phyloP scores from a whole-genome alignment of 2,113 vertebrate species.

The Galbula dea region DNA sequence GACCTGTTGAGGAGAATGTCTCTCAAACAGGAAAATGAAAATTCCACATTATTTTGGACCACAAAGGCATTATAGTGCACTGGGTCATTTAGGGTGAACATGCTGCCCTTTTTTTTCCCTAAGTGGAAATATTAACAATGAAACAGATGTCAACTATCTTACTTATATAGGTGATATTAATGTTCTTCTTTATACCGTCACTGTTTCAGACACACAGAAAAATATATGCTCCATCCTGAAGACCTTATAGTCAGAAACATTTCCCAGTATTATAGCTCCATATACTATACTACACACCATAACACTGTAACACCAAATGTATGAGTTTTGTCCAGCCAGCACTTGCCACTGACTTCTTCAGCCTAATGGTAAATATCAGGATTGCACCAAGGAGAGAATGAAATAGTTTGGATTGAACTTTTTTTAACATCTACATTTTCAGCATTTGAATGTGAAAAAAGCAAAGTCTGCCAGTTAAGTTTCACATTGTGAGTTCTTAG shows the following conservation, averaged over 20 bases:
- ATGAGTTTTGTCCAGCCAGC: background rate
- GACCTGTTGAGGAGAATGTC: background rate
- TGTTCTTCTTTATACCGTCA: background rate
- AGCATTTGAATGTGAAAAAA: background rate
- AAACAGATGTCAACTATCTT: background rate
- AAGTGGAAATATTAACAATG: background rate
- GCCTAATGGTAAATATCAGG: background rate
- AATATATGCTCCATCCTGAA: background rate
- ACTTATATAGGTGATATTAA: background rate
- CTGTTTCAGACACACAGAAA: background rate
- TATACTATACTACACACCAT: too few relatives aligned
- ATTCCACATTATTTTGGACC: background rate
- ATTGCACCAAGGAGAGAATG: background rate
- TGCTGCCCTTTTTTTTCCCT: background rate
- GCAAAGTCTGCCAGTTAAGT: background rate
- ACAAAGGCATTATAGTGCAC: background rate
- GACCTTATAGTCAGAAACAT: background rate
- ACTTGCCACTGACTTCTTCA: background rate
- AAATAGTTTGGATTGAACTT: background rate
- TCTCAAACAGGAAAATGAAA: conserved; percentile 19
- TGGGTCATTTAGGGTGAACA: conserved; percentile 15
- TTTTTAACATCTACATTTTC: background rate
- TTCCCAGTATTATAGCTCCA: background rate
- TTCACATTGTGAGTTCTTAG: background rate
- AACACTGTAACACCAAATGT: background rate